Evolutionary conservation across 2,797 vertebrate genomes (phyloP), one percentile per base, ranked within the genome.

Genomic region (Poeciliopsis turneri): DNA sequence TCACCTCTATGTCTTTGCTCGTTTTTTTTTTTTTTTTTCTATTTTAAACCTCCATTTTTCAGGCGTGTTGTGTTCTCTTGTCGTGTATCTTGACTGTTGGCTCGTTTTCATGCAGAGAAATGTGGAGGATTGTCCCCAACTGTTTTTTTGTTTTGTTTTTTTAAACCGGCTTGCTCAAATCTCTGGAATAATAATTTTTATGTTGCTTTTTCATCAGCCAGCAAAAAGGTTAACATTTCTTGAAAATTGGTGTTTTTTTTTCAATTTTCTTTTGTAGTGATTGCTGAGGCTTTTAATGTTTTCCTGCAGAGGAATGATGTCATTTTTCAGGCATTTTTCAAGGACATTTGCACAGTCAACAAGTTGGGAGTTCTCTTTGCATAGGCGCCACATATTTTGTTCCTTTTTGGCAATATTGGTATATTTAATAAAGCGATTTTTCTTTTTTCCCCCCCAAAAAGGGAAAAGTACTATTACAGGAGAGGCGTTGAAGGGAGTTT

Each of bases 261-360:
- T 84, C 77, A 1, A 18, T 83, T 80, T 84, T 81, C 84, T 72
- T 72, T 75, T 78, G 75, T 85, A 66, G 72, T 90, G 86, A 92
- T 84, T 81, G 75, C 79, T 72, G 53, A 84, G 82, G 82, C 79
- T 71, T 83, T 83, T 81, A 1, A 1, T 69, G 28, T 82, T 86
- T 61, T 84, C 79, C 84, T 80, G 90, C 91, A 77, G 41, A 87
- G 76, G 82, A 89, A 43, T 90, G 64, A 84, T 79, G 78, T 86
- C 28, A 84, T 86, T 89, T 91, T 93, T 85, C 78, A 89, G 87
- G 90, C 80, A 79, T 79, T 86, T 84, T 89, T 77, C 69, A 85
- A 86, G 88, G 88, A 74, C 81, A 77, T 79, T 88, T 82, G 79
- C 78, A 33, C 77, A 57, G 57, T 70, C 57, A 55, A 74, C 76